Evolutionary conservation across 2,797 vertebrate species (phyloP), one percentile per base, ranked within the genome.

Genomic region (Pelobates cultripes): DNA sequence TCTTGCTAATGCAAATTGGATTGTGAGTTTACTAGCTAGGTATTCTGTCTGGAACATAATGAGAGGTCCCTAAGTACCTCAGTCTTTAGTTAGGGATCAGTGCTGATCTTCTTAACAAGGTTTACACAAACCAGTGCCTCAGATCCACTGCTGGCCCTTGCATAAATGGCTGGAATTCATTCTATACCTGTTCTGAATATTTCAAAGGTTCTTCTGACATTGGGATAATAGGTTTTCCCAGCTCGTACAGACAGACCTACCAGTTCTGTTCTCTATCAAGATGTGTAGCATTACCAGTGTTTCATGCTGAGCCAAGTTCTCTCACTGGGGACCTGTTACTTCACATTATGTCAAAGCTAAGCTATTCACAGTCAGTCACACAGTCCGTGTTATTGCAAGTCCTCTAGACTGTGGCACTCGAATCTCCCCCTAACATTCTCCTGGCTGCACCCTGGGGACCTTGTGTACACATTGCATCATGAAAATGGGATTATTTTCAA

Each of bases 261-360:
- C 42, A 71, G 73, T 84, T 75, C 82, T 84, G 82, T 76, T 79
- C 77, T 76, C 67, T 71, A 79, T 84, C 82, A 84, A 75, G 67
- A 79, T 84, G 77, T 84, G 67, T 55, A 79, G 73, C 42, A 64
- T 84, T 75, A 79, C 71, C 28, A 53, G 17, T 71, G 45, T 78
- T 79, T 84, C 60, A 79, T 79, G 73, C 72, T 13, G 44, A 79
- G 82, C 82, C 82, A 84, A 84, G 40, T 79, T 47, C 43, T 79
- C 42, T 84, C 82, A 79, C 77, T 55, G 45, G 82, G 82, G 82
- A 84, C 77, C 47, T 55, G 72, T 84, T 79, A 80, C 73, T 79
- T 73, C 68, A 72, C 77, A 84, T 84, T 84, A 84, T 84, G 77
- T 84, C 82, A 84, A 84, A 66, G 45, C 77, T 76, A 79, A 84